These are phyloP conservation scores for Silurus meridionalis DNA, from an alignment of 2,113 vertebrate species.

Conservation along the genomic window DNA sequence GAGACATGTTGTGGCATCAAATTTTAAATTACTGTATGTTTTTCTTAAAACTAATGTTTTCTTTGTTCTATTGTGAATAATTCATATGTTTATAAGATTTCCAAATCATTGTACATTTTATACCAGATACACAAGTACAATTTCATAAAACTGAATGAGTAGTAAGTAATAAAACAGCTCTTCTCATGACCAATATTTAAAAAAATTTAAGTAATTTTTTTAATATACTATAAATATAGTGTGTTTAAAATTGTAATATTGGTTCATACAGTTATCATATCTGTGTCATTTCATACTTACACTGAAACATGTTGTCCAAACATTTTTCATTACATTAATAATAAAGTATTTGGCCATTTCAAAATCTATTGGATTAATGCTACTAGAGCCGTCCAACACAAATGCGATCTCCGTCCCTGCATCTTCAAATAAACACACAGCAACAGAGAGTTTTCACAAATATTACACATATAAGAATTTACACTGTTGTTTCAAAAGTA, in stretches of 20 bases:
- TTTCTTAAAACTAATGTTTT: too few species aligned
- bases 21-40: too few species aligned
- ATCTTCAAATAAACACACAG: constrained; percentile 29
- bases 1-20: too few species aligned
- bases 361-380: constrained; percentile 69
- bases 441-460: background rate
- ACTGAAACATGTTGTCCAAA: constrained; percentile 73
- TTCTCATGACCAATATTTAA: background rate
- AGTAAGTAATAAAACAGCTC: background rate
- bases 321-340: constrained; percentile 66
- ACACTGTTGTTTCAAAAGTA: background rate
- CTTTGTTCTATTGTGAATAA: too few species aligned
- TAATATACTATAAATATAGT: background rate
- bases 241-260: background rate
- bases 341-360: constrained; percentile 77
- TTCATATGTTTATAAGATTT: too few species aligned
- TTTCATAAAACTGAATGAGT: background rate
- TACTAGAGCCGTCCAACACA: constrained; percentile 65
- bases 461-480: background rate
- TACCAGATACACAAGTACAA: background rate
- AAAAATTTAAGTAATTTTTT: too few species aligned
- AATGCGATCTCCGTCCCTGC: constrained; percentile 44
- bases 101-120: too few species aligned
- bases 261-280: background rate
- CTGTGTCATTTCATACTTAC: constrained; percentile 53